Evolutionary conservation across 2,888 invertebrate genomes (phyloP), one percentile per base, ranked within the genome.

Genomic region (Perizoma affinitatum): DNA sequence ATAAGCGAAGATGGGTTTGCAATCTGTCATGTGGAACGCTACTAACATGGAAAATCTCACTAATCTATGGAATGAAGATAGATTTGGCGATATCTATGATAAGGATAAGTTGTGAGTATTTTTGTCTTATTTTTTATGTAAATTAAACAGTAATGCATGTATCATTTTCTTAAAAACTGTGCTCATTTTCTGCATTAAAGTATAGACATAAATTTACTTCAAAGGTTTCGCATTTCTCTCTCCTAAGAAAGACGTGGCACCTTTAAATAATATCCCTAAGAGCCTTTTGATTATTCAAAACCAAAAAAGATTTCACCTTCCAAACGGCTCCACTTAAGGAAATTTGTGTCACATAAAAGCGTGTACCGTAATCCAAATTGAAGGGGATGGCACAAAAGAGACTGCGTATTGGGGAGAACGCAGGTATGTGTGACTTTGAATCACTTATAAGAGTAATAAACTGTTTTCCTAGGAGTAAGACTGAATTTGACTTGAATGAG

Each of bases 311-410:
- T 63, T 58, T 59, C 41, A 60, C 54, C 57, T 57, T 35, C 52
- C 22, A 42, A 55, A 51, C 44, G 54, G 41, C 41, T 54, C 51
- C 61, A 59, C 56, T 58, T 45, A 53, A 46, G 45, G 56, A 57
- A 54, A 63, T 63, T 57, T 57, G 38, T 41, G 47, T 53, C 56
- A 63, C 54, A 60, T 58, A 60, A 60, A 63, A 64, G 60, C 45
- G 56, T 58, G 59, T 59, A 50, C 47, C 56, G 51, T 62, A 64
- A 62, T 62, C 58, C 48, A 60, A 67, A 63, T 62, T 63, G 66
- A 64, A 60, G 60, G 62, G 62, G 64, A 60, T 49, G 55, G 33
- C 38, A 61, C 51, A 60, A 67, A 58, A 46, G 54, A 50, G 58
- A 56, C 61, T 63, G 48, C 10, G 49, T 53, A 58, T 54, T 49